Evolutionary conservation across 2,797 vertebrate species (phyloP), one percentile per base, ranked within the genome.

Genomic region (Lacerta bilineata): DNA sequence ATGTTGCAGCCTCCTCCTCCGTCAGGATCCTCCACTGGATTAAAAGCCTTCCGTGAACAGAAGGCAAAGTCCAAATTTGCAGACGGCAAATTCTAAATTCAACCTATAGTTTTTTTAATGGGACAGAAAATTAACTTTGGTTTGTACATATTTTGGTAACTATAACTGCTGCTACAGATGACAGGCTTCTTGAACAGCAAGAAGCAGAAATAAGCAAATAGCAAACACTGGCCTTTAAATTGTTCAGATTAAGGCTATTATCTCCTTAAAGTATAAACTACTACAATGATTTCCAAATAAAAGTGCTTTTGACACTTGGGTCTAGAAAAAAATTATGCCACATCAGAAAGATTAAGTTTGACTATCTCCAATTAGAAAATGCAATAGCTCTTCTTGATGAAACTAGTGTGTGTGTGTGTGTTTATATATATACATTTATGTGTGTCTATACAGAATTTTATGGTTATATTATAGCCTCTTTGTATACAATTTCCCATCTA

Each of bases 251-350:
- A 95, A 95, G 95, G 96, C 96, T 95, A 95, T 95, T 91, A 94
- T 95, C 94, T 89, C 95, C 94, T 95, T 94, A 93, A 94, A 94
- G 92, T 93, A 95, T 92, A 94, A 95, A 92, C 87, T 94, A 95
- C 94, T 95, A 96, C 94, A 93, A 91, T 23, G 85, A 90, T 93
- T 96, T 95, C 93, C 92, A 93, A 95, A 96, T 89, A 93, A 96
- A 96, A 96, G 96, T 97, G 95, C 95, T 96, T 96, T 93, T 94
- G 94, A 96, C 66, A 92, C 94, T 93, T 94, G 96, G 96, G 93
- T 96, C 95, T 92, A 91, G 91, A 93, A 89, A 94, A 94, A 93
- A 85, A 93, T 83, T 92, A 92, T 93, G 96, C 87, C 92, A 95
- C 87, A 93, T 92, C 83, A 88, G 93, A 95, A 95, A 94, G 93